These are phyloP conservation scores for Emmelina monodactyla DNA, from an alignment of 2,888 invertebrate species.

Conservation along the genomic window DNA sequence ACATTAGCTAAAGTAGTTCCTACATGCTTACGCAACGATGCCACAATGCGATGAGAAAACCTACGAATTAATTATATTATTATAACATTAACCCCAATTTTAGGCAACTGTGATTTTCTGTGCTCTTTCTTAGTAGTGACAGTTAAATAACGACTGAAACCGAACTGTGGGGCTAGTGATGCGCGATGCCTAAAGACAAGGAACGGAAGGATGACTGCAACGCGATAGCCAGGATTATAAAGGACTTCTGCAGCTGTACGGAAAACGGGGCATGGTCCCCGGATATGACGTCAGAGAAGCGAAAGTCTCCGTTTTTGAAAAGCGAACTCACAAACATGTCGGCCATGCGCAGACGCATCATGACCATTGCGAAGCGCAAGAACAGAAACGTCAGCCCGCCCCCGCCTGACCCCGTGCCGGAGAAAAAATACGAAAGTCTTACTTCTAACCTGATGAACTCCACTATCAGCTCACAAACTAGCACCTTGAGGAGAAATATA, in stretches of 20 bases:
- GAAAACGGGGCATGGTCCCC: slow-evolving; percentile 62
- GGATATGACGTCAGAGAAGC: slow-evolving; percentile 47
- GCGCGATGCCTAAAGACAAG: slow-evolving; percentile 50
- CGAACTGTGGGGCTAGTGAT: slow-evolving; percentile 17
- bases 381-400: slow-evolving; percentile 31
- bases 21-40: too few relatives aligned
- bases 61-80: background rate
- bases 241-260: slow-evolving; percentile 58
- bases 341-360: slow-evolving; percentile 47
- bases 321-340: slow-evolving; percentile 59
- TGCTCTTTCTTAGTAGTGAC: slow-evolving; percentile 44
- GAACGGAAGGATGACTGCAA: slow-evolving; percentile 46
- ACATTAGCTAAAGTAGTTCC: too few relatives aligned
- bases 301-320: slow-evolving; percentile 47
- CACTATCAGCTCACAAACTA: slow-evolving; percentile 46
- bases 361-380: slow-evolving; percentile 47
- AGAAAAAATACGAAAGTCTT: slow-evolving; percentile 32
- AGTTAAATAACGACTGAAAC: slow-evolving; percentile 34
- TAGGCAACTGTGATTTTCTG: slow-evolving; percentile 35
- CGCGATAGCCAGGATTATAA: slow-evolving; percentile 50
- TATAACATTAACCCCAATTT: slow-evolving; percentile 3
- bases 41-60: too few relatives aligned
- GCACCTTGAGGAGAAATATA: slow-evolving; percentile 46
- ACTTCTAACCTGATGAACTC: slow-evolving; percentile 46
- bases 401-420: slow-evolving; percentile 21